Evolutionary conservation across 2,113 vertebrate species (phyloP), one percentile per base, ranked within the genome.

Genomic region (Ellobius talpinus): DNA sequence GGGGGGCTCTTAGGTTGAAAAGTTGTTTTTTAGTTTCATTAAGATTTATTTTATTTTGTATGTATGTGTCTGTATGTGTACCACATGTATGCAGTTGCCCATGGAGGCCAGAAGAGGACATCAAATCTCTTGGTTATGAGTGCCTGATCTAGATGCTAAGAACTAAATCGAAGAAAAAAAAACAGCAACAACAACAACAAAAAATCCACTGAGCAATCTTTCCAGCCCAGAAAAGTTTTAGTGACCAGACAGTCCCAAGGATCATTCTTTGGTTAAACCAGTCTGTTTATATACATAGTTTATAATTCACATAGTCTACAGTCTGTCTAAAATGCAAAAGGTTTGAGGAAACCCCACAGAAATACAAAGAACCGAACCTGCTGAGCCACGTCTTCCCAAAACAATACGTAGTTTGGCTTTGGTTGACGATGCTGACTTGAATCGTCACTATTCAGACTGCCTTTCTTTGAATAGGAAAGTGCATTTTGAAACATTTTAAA

Each of bases 391-490:
- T 55, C 33, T 73, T 58, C 52, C 87, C 68, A 66, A 79, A 77
- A 82, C 76, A 73, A 36, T 42, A 5, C 5, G 2, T 65, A 26
- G 58, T 42, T 79, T 70, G 29, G 45, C 55, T 78, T 90, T n/a
- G 7, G 21, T 8, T n/a, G 13, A 24, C 23, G n/a, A 17, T 70
- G 55, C 73, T 78, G 72, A 24, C 5, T 19, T 87, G 47, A 68
- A 68, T 94, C 23, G 4, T 55, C 33, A 61, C 61, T 81, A 7
- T 45, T 65, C 21, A 39, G 13, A 58, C n/a, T 33, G 23, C 42
- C 45, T 93, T 94, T 91, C 72, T 95, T 89, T 81, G 92, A 50
- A 55, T 36, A 91, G 84, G 55, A 87, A 89, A 91, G 29, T 68
- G 78, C 61, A 45, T 86, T 89, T 91, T 74, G 17, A 52, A 58